These are phyloP conservation scores for Parauchenoglanis punctatus DNA, from an alignment of 2,797 vertebrate species.

Conservation along the genomic window DNA sequence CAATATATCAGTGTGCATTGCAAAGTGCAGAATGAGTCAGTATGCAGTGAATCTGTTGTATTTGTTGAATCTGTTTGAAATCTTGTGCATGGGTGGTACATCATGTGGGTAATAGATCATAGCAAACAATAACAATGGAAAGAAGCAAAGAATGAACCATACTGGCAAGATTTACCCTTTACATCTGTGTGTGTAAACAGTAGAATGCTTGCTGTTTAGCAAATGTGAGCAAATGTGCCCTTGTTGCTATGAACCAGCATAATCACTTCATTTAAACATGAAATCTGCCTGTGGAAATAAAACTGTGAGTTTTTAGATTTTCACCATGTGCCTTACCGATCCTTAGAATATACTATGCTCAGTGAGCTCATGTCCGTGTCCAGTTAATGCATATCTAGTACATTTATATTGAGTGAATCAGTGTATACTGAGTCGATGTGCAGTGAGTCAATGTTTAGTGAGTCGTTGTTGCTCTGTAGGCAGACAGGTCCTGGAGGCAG, in stretches of 20 bases:
- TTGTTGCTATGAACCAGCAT: constrained; percentile 19
- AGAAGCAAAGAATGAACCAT: constrained; percentile 22
- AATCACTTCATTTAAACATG: constrained; percentile 10
- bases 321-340: neutral
- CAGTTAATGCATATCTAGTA: neutral
- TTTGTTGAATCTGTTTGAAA: constrained; percentile 21
- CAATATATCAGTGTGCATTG: neutral
- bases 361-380: neutral
- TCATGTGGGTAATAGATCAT: constrained; percentile 30
- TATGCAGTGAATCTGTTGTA: neutral
- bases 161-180: constrained; percentile 25
- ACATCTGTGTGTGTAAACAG: constrained; percentile 32
- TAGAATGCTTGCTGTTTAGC: constrained; percentile 26
- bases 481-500: constrained; percentile 37
- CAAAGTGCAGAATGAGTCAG: neutral
- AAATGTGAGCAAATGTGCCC: neutral
- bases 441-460: neutral
- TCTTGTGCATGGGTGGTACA: constrained; percentile 32
- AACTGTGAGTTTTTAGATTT: neutral
- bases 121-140: constrained; percentile 33
- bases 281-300: constrained; percentile 13
- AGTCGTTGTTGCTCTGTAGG: constrained; percentile 12
- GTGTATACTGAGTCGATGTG: neutral
- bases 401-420: constrained; percentile 1
- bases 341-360: neutral